phyloP scores from a whole-genome alignment of 2,888 invertebrate genomes.

The Alloscopus bannaensis region DNA sequence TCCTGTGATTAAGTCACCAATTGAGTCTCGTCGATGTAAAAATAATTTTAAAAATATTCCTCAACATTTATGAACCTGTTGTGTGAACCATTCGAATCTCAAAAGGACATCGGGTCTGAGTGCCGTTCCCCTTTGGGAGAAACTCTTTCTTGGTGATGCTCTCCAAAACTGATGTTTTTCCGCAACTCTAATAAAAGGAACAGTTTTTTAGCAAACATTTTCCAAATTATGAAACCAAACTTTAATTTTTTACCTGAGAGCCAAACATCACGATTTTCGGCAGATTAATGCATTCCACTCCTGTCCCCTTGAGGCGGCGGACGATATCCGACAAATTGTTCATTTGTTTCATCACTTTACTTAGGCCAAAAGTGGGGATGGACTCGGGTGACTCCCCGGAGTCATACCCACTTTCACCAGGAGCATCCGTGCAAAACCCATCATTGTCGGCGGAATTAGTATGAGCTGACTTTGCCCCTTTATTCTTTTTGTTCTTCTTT shows the following conservation, averaged over 20 bases:
- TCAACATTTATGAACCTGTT: not conserved
- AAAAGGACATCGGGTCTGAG: constrained; percentile 37
- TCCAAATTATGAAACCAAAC: not conserved
- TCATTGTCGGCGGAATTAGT: no score
- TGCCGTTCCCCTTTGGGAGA: constrained; percentile 20
- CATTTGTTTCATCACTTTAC: constrained; percentile 22
- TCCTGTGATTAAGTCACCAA: not conserved
- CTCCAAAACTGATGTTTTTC: constrained; percentile 29
- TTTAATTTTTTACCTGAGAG: constrained; percentile 31
- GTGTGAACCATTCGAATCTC: constrained; percentile 14
- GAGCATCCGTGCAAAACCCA: no score
- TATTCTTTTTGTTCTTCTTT: no score
- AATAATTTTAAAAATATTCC: no score
- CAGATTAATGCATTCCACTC: constrained; percentile 10
- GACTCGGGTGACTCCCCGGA: no score
- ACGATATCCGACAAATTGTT: constrained; percentile 28
- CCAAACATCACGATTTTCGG: constrained; percentile 41
- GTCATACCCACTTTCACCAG: no score
- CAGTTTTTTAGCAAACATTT: not conserved
- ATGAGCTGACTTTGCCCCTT: no score
- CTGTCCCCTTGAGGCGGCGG: not conserved
- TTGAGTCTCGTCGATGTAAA: no score
- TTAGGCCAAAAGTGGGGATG: not conserved
- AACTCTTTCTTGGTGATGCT: constrained; percentile 30
- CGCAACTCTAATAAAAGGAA: constrained; percentile 3